A percentile compares a stretch with the other conserved stretches of the same genome.
Conservation (phyloP, 2,797 vertebrate genomes). For the Poecilia picta region DNA sequence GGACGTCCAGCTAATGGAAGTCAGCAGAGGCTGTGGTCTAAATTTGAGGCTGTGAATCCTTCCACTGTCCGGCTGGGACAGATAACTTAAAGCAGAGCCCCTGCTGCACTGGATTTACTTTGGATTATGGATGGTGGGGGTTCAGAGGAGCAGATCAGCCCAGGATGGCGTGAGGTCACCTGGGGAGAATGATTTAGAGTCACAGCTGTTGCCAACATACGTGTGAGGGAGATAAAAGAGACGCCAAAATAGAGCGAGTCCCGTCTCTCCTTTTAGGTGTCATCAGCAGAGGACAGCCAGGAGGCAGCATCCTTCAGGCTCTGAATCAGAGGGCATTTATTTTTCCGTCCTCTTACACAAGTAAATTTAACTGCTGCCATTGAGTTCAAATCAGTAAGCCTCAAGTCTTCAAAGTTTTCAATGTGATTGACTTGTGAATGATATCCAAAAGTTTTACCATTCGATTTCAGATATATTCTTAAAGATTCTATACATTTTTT, state of each 20-base stretch:
- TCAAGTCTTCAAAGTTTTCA: not conserved
- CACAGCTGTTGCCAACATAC: slow-evolving; percentile 56
- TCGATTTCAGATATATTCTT: not conserved
- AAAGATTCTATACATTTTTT: too few relatives aligned
- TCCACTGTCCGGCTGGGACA: not conserved
- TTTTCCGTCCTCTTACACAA: slow-evolving; percentile 6
- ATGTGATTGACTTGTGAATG: not conserved
- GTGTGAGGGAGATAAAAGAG: slow-evolving; percentile 25
- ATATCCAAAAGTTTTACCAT: not conserved
- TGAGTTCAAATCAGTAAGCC: not conserved
- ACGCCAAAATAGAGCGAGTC: slow-evolving; percentile 51
- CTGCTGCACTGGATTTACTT: slow-evolving; percentile 14
- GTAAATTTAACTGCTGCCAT: not conserved
- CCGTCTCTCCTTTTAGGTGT: slow-evolving; percentile 49
- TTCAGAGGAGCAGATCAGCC: slow-evolving; percentile 22
- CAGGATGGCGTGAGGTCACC: slow-evolving; percentile 38
- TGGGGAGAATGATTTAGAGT: slow-evolving; percentile 50
- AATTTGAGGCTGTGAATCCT: not conserved
- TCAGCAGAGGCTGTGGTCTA: not conserved
- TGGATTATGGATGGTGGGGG: slow-evolving; percentile 25
- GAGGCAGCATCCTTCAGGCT: slow-evolving; percentile 46
- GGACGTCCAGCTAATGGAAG: not conserved
- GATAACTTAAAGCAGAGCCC: slow-evolving; percentile 3
- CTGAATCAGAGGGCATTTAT: slow-evolving; percentile 12
- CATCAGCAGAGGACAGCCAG: slow-evolving; percentile 37